Evolutionary conservation across 2,113 vertebrate species (phyloP).

Genomic region (Octodon degus): DNA sequence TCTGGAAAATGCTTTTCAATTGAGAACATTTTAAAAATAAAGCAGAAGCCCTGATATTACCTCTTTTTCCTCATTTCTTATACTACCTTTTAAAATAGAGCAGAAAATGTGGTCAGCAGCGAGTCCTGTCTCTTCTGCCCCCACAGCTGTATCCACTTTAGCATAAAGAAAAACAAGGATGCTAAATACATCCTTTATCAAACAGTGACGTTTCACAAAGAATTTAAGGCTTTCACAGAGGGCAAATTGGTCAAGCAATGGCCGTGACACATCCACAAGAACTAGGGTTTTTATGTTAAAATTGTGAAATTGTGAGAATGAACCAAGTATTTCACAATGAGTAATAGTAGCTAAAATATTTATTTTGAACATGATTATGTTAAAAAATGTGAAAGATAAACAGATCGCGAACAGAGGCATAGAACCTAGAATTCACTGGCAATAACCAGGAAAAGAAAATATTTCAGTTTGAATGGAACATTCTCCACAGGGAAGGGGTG

Average conservation of each 20-base stretch:
- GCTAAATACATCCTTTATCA: slow-evolving; percentile 96
- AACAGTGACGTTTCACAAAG: slow-evolving; percentile 96
- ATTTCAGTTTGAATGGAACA: neutral
- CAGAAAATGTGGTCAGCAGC: slow-evolving; percentile 97
- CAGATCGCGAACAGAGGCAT: neutral
- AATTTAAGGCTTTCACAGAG: slow-evolving; percentile 77
- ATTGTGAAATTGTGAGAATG: neutral
- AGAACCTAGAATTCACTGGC: neutral
- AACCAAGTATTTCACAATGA: neutral
- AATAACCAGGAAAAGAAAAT: neutral
- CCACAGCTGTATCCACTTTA: slow-evolving; percentile 99
- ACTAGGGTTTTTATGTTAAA: neutral
- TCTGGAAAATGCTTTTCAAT: slow-evolving; percentile 82
- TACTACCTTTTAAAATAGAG: slow-evolving; percentile 99
- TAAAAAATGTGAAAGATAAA: neutral
- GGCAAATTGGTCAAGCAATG: too few species aligned
- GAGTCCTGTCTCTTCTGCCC: slow-evolving; percentile 98
- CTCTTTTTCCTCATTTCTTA: slow-evolving; percentile 92
- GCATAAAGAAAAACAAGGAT: slow-evolving; percentile 99
- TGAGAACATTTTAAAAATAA: slow-evolving; percentile 82
- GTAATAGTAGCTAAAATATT: neutral
- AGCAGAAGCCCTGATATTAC: slow-evolving; percentile 90
- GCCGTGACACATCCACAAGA: too few species aligned
- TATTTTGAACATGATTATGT: neutral
- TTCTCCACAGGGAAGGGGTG: neutral